Conservation (phyloP, 2,113 vertebrate species). For the Gobius niger region DNA sequence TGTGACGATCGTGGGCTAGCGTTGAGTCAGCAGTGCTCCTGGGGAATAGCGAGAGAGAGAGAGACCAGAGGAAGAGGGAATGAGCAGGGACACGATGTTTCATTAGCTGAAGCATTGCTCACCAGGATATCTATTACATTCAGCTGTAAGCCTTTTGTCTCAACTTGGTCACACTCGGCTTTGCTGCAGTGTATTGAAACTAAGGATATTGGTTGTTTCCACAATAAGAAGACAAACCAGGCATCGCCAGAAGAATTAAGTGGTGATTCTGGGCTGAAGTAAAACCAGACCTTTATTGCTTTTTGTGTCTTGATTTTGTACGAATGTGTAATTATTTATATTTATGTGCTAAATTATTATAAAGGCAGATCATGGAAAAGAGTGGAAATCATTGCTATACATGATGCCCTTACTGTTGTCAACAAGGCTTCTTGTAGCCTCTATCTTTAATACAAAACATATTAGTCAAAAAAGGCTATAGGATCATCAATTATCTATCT, state of each 20-base stretch:
- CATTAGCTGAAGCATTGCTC: conserved; percentile 63
- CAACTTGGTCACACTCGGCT: conserved; percentile 9
- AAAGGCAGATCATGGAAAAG: no score
- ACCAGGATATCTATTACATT: conserved; percentile 46
- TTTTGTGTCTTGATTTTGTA: no score
- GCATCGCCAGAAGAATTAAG: neutral
- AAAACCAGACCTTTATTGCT: neutral
- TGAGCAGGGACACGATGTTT: conserved; percentile 54
- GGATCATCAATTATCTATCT: neutral
- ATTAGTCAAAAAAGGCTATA: neutral
- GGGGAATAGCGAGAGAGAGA: conserved; percentile 14
- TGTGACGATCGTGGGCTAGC: conserved; percentile 20
- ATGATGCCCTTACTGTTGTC: neutral
- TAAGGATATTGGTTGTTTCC: neutral
- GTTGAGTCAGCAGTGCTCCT: conserved; percentile 41
- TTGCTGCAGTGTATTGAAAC: neutral
- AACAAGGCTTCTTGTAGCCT: neutral
- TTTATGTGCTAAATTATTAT: no score
- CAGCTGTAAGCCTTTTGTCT: conserved; percentile 44
- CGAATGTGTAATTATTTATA: no score
- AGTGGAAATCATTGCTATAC: no score
- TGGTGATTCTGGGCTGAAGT: neutral
- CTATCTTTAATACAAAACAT: neutral
- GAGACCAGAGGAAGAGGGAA: conserved; percentile 26
- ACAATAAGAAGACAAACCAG: neutral